These are phyloP conservation scores for Bos taurus DNA, from an alignment of 2,113 vertebrate genomes.

Conservation along the genomic window ARS-UCD2.0 NC_037343.1:47164501-47165000, in stretches of 20 bases:
- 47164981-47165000: background rate
- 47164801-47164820: background rate
- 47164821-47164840: too few species aligned
- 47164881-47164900: background rate
- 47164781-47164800: background rate
- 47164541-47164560: too few species aligned
- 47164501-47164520: background rate
- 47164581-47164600: background rate
- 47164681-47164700: background rate
- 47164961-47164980: background rate
- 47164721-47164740: background rate
- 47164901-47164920: background rate
- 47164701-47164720: rapidly evolving
- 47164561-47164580: background rate
- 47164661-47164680: background rate
- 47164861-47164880: background rate
- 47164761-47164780: background rate
- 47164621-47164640: background rate
- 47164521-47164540: too few species aligned
- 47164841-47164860: too few species aligned
- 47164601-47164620: rapidly evolving
- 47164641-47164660: background rate
- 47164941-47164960: background rate
- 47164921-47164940: background rate
- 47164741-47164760: background rate